Evolutionary conservation across 1,140 invertebrate species (phyloP).

Genomic region (Cheumatopsyche charites): DNA sequence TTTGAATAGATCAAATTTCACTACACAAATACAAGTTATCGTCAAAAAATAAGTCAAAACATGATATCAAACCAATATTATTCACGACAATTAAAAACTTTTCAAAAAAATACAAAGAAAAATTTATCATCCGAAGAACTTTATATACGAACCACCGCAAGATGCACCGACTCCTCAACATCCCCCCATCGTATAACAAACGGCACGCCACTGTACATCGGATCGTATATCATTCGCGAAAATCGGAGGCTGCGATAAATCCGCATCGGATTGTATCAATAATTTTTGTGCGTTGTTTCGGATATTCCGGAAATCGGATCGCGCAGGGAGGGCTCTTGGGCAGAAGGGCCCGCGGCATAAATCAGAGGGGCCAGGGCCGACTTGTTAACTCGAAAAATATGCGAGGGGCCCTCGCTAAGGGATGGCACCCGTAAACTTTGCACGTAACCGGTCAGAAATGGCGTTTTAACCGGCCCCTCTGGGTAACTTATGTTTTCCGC

Average conservation of each 20-base stretch:
- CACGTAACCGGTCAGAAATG: conserved; percentile 1
- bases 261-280: neutral
- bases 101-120: too few relatives aligned
- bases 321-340: neutral
- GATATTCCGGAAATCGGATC: neutral
- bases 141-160: too few relatives aligned
- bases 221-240: too few relatives aligned
- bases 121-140: too few relatives aligned
- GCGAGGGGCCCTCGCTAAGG: neutral
- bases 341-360: neutral
- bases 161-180: too few relatives aligned
- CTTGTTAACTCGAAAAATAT: conserved; percentile 27
- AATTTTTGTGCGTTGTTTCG: conserved; percentile 8
- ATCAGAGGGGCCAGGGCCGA: neutral
- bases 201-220: too few relatives aligned
- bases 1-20: too few relatives aligned
- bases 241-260: neutral
- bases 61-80: too few relatives aligned
- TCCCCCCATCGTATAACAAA: too few relatives aligned
- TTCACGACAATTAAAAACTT: too few relatives aligned
- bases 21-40: too few relatives aligned
- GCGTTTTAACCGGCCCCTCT: conserved; percentile 7
- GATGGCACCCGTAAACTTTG: conserved; percentile 18
- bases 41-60: too few relatives aligned
- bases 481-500: neutral